Evolutionary conservation across 2,113 vertebrate genomes (phyloP).

Genomic region (Alaudala cheleensis): DNA sequence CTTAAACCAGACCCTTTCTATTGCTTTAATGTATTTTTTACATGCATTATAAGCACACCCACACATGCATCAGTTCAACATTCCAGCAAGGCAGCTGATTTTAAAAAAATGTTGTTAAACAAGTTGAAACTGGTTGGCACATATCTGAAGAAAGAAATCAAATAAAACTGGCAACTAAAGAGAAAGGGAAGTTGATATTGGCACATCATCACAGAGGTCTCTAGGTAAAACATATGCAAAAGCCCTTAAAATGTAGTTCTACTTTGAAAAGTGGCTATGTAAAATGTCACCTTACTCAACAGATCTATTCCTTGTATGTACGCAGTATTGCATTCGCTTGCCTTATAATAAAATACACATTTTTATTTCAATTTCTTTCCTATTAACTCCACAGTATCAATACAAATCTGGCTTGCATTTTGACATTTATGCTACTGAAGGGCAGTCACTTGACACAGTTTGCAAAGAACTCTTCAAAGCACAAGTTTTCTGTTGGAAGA

Average conservation of each 20-base stretch:
- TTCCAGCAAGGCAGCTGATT: constrained; percentile 61
- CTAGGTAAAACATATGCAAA: constrained; percentile 66
- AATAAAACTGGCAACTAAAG: constrained; percentile 53
- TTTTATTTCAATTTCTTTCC: not conserved
- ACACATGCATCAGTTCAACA: constrained; percentile 31
- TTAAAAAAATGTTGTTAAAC: constrained; percentile 49
- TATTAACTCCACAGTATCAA: not conserved
- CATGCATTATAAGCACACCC: constrained; percentile 16
- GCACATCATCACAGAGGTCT: constrained; percentile 54
- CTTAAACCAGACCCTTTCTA: constrained; percentile 9
- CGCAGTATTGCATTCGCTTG: not conserved
- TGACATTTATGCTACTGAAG: not conserved
- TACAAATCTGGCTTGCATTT: not conserved
- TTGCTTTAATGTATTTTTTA: constrained; percentile 35
- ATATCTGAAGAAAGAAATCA: constrained; percentile 48
- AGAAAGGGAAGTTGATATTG: constrained; percentile 66
- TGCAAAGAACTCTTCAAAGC: not conserved
- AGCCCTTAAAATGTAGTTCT: constrained; percentile 39
- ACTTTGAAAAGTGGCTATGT: constrained; percentile 50
- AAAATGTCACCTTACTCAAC: constrained; percentile 53
- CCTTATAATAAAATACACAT: not conserved
- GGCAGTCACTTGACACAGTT: not conserved
- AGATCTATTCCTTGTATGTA: not conserved
- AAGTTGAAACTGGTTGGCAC: constrained; percentile 59
- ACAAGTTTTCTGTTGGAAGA: not conserved